These are phyloP conservation scores for Agapornis roseicollis DNA, from an alignment of 2,113 vertebrate species.

Conservation along the genomic window DNA sequence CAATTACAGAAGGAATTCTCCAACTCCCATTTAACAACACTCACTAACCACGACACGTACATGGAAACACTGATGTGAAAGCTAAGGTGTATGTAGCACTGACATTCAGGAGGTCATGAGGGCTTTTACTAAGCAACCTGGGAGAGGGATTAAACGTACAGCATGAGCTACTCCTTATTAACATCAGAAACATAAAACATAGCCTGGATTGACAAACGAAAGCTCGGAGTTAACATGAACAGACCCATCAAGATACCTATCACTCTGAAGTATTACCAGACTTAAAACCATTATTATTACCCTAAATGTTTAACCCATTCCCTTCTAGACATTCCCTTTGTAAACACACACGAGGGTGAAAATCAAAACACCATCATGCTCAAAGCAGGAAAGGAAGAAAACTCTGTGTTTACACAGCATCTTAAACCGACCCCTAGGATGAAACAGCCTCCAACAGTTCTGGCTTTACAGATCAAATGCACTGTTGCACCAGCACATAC, in stretches of 20 bases:
- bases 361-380: not conserved
- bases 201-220: not conserved
- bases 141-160: not conserved
- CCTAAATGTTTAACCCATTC: not conserved
- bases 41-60: not conserved
- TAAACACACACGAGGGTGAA: not conserved
- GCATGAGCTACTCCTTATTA: slow-evolving; percentile 9
- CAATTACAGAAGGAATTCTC: not conserved
- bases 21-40: not conserved
- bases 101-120: not conserved
- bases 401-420: not conserved
- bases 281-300: not conserved
- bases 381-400: not conserved
- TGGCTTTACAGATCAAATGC: not conserved
- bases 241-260: not conserved
- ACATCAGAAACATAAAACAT: not conserved
- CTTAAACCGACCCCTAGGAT: not conserved
- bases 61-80: not conserved
- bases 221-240: not conserved
- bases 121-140: slow-evolving; percentile 19
- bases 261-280: not conserved
- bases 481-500: not conserved
- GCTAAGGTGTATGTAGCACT: not conserved
- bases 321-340: not conserved
- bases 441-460: not conserved